These are phyloP conservation scores for Pandemis heparana DNA, from an alignment of 2,888 invertebrate species.

Conservation along the genomic window DNA sequence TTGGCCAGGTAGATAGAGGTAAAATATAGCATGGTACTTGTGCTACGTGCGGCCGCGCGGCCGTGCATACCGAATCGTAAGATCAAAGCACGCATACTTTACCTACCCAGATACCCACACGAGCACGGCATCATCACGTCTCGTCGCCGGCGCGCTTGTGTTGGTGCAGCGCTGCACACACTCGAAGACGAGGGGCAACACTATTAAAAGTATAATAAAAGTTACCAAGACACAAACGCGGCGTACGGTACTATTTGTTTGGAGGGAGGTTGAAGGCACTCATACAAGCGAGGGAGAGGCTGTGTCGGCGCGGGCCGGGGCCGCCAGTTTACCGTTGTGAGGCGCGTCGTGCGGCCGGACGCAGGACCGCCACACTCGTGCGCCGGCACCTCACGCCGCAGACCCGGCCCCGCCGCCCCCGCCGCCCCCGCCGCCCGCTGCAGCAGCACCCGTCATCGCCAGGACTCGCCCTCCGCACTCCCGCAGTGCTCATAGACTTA, in stretches of 20 bases:
- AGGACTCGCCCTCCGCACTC: constrained; percentile 52
- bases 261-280: constrained; percentile 84
- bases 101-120: constrained; percentile 81
- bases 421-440: constrained; percentile 45
- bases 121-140: constrained; percentile 51
- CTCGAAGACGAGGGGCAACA: constrained; percentile 63
- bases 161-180: constrained; percentile 70
- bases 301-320: constrained; percentile 71
- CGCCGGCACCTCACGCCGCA: constrained; percentile 71
- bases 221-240: constrained; percentile 81
- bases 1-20: constrained; percentile 82
- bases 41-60: constrained; percentile 80
- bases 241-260: constrained; percentile 85
- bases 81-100: constrained; percentile 85
- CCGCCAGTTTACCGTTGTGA: constrained; percentile 85
- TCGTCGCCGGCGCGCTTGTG: constrained; percentile 58
- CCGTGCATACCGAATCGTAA: constrained; percentile 85
- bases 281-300: constrained; percentile 82
- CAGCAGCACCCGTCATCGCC: constrained; percentile 59
- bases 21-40: constrained; percentile 72
- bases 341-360: constrained; percentile 85
- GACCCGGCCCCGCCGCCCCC: constrained; percentile 55
- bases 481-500: constrained; percentile 64
- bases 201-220: constrained; percentile 81
- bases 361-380: constrained; percentile 75